phyloP scores from a whole-genome alignment of 2,888 invertebrate genomes.

The Mythimna loreyi region DNA sequence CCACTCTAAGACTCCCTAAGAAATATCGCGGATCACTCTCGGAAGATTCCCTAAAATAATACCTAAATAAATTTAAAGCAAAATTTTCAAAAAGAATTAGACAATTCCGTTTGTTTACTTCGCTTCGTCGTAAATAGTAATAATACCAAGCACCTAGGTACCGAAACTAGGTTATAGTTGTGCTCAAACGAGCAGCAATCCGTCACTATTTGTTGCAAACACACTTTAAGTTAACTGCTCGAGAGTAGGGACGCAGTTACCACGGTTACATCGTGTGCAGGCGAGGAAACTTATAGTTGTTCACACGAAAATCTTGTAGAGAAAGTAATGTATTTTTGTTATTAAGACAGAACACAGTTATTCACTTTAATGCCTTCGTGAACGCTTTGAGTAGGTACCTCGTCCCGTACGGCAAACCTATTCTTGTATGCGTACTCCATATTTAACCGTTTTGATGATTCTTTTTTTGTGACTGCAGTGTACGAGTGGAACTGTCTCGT shows the following conservation, averaged over 20 bases:
- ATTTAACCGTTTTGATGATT: too few species aligned
- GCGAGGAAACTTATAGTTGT: slow-evolving; percentile 9
- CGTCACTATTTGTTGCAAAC: slow-evolving; percentile 54
- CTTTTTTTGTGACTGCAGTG: too few species aligned
- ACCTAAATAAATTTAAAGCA: neutral
- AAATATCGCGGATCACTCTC: too few species aligned
- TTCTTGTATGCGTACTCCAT: too few species aligned
- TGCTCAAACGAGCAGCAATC: slow-evolving; percentile 45
- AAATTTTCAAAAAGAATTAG: neutral
- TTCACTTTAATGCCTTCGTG: neutral
- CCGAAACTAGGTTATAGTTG: slow-evolving; percentile 37
- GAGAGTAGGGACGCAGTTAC: slow-evolving; percentile 27
- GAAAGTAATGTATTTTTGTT: slow-evolving; percentile 5
- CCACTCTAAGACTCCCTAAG: too few species aligned
- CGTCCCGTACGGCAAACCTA: too few species aligned
- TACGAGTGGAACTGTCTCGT: too few species aligned
- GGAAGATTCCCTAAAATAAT: neutral
- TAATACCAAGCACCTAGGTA: slow-evolving; percentile 21
- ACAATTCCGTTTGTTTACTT: slow-evolving; percentile 21
- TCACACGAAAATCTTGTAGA: neutral
- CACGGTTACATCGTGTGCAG: slow-evolving; percentile 22
- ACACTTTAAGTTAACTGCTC: slow-evolving; percentile 51
- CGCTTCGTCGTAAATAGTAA: slow-evolving; percentile 26
- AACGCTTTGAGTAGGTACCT: too few species aligned
- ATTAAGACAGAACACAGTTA: neutral